Evolutionary conservation across 2,113 vertebrate genomes (phyloP), one percentile per base, ranked within the genome.

Genomic region (Hemibagrus wyckioides): DNA sequence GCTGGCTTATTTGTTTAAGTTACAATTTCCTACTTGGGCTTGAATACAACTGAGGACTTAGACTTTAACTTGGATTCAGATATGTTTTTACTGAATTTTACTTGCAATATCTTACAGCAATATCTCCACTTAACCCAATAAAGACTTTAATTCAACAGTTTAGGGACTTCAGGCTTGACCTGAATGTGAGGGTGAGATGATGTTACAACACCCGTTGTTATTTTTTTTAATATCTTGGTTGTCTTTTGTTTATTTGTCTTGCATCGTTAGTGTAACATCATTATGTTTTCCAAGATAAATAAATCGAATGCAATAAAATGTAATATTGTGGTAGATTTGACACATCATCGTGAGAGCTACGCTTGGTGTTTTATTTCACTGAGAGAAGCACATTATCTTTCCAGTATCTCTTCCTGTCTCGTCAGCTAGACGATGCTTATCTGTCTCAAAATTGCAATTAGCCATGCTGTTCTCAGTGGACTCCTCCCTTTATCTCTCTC

Each of bases 361-460:
- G 39, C 69, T 30, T 50, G 69, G 61, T 83, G 84, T 33, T 80
- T 83, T 48, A 41, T 54, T 82, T 71, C 41, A 73, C 79, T 54
- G 61, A 86, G 81, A 88, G 81, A 85, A 81, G 44, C 59, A 21
- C 80, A 44, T 75, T 73, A 86, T 89, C 84, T 6, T 44, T 82
- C 41, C 52, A 82, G 50, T 83, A 82, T 86, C 85, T 81, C 71
- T 89, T 90, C 91, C 87, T 87, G 86, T 89, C 75, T 85, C 73
- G 71, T 52, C 52, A 61, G 85, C 88, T 82, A 85, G 82, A 90
- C 0, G 94, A 94, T 95, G 90, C 85, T 90, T 92, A 95, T 95
- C 94, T 89, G 88, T 81, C 84, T 52, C 1, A 52, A 84, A 90
- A 84, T 65, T 85, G 85, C 80, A 75, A 86, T 92, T 89, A 94